Base-by-base conservation (phyloP, 2,113 vertebrate genomes). In the Psophia crepitans region DNA sequence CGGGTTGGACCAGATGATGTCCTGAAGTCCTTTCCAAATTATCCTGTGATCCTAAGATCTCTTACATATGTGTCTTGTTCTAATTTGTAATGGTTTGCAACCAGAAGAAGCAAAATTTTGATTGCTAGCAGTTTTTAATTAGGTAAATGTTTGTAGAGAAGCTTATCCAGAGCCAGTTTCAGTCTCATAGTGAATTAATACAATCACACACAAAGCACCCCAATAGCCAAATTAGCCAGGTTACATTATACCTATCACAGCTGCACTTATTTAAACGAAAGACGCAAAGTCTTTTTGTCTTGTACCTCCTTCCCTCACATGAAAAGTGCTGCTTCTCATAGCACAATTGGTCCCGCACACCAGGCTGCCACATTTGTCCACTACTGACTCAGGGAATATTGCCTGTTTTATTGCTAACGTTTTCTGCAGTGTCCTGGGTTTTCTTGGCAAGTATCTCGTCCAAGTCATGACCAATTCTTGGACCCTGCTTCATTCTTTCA, bases 161-260 rank as follows among this genome's bases (percentile, higher is more conserved):
- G 32, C 6, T 77, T 32, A 39, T 41, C 58, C 56, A 24, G 56
- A 21, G 64, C 22, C 30, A 0, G 21, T 8, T 35, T 58, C 81
- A 49, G 27, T 14, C 77, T 66, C 9, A 0, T 1, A 27, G 15
- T 8, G 53, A 84, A 60, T 70, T 24, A 39, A 82, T 10, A 30
- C n/a, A 24, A 4, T 20, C 3, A 2, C 20, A 57, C 4, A 2
- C 32, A 53, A 33, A 81, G 18, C 37, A 17, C n/a, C 54, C 30
- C n/a, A 3, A 51, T 3, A 70, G 6, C 41, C 0, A 4, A 24
- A 74, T 12, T 3, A 70, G 11, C 30, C 26, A 5, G 26, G 9
- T n/a, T 39, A 63, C 13, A 2, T 1, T 17, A 27, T 24, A 23
- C 15, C 1, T 17, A n/a, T 14, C 64, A 7, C 49, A 44, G 80